Evolutionary conservation across 2,888 invertebrate species (phyloP), one percentile per base, ranked within the genome.

Genomic region (Notocelia uddmanniana): DNA sequence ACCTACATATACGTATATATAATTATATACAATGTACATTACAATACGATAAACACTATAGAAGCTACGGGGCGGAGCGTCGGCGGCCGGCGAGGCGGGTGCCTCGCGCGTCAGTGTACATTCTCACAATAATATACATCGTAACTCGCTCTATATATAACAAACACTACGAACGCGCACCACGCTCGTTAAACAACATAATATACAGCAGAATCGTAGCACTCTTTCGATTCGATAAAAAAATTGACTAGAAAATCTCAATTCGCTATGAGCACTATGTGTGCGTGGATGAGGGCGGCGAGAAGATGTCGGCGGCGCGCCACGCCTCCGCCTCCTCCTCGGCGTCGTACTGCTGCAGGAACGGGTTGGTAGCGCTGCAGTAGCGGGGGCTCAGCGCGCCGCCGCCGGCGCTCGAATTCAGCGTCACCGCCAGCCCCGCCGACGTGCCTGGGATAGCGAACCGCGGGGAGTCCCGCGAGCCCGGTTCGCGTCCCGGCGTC

Each of bases 351-450:
- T 93, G 91, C 87, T 94, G 94, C 80, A 95, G 87, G 87, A 95
- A 95, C 70, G 95, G 95, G 87, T 95, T 95, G 60, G 95, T 95
- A 77, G 92, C 88, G 76, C 83, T 83, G 80, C 83, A 89, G 87
- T 91, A 93, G 75, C 93, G 91, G 15, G 93, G 93, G 74, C 89
- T 88, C 68, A 90, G 82, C 13, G 80, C 82, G 31, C 84, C 86
- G 48, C 66, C 64, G 21, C 79, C 37, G 10, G 73, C 77, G 50
- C 75, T 78, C 13, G 89, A 91, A 82, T 95, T 94, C 76, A 95
- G 86, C 37, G 95, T 95, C 69, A 95, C 95, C 62, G 95, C 95
- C 73, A 95, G 85, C 18, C 95, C 95, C 13, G 95, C 95, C 13
- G 95, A 95, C 57, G 95, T 95, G 74, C 94, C 95, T 64, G 95